phyloP scores from a whole-genome alignment of 2,113 vertebrate species.

The Nematolebias whitei region DNA sequence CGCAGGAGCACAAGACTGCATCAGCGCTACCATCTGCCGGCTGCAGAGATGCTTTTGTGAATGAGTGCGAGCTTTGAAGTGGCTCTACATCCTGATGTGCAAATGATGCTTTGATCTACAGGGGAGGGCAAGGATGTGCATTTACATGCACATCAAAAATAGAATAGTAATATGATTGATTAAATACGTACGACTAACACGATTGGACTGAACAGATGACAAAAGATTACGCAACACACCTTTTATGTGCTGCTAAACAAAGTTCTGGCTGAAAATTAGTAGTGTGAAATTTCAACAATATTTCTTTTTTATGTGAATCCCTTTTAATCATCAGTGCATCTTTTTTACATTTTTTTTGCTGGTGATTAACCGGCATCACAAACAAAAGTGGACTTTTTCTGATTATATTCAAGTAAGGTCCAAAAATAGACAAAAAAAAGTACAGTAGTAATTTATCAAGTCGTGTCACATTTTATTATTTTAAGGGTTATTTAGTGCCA shows the following conservation, averaged over 20 bases:
- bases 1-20: slow-evolving; percentile 23
- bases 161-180: slow-evolving; percentile 28
- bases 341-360: neutral
- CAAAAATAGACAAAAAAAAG: neutral
- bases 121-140: slow-evolving; percentile 23
- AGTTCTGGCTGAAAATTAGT: neutral
- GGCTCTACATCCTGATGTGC: slow-evolving; percentile 66
- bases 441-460: neutral
- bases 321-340: neutral
- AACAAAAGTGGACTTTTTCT: neutral
- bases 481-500: too few species aligned
- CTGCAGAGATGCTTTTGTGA: slow-evolving; percentile 64
- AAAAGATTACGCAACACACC: neutral
- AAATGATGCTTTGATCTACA: slow-evolving; percentile 75
- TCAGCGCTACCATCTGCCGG: slow-evolving; percentile 4
- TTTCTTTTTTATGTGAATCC: neutral
- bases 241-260: neutral
- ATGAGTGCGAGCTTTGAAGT: slow-evolving; percentile 63
- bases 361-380: too few species aligned
- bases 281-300: neutral
- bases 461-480: too few species aligned
- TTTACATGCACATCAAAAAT: slow-evolving; percentile 50
- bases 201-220: slow-evolving; percentile 1
- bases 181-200: neutral
- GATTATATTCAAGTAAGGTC: neutral